Conservation (phyloP, 2,113 vertebrate species). For the Sebastes schlegelii region DNA sequence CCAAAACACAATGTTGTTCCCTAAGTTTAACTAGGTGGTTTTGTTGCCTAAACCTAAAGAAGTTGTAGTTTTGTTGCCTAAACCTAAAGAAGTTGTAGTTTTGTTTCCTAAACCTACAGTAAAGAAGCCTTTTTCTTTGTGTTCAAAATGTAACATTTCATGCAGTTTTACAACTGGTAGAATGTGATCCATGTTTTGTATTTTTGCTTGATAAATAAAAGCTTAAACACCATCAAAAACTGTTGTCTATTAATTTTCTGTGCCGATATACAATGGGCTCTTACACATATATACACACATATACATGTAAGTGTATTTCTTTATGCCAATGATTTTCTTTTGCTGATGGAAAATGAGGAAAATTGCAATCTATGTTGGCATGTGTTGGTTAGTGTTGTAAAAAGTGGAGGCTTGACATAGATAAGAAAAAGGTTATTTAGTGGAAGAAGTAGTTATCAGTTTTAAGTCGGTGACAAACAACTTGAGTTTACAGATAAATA, state of each 20-base stretch:
- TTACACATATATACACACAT: background rate
- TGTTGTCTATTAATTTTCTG: background rate
- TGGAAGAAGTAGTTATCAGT: background rate
- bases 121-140: no score
- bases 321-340: background rate
- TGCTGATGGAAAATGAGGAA: background rate
- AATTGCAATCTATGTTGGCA: background rate
- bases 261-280: background rate
- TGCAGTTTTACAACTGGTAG: no score
- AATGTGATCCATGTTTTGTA: background rate
- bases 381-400: background rate
- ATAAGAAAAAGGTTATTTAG: background rate
- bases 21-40: no score
- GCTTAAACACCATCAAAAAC: background rate
- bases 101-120: no score
- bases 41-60: no score
- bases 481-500: background rate
- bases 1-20: no score
- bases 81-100: no score
- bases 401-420: background rate
- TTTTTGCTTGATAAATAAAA: conserved; percentile 7
- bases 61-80: no score
- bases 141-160: no score
- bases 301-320: background rate
- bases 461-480: background rate